Base-by-base conservation (phyloP, 2,797 vertebrate genomes). In the Pogonophryne albipinna region DNA sequence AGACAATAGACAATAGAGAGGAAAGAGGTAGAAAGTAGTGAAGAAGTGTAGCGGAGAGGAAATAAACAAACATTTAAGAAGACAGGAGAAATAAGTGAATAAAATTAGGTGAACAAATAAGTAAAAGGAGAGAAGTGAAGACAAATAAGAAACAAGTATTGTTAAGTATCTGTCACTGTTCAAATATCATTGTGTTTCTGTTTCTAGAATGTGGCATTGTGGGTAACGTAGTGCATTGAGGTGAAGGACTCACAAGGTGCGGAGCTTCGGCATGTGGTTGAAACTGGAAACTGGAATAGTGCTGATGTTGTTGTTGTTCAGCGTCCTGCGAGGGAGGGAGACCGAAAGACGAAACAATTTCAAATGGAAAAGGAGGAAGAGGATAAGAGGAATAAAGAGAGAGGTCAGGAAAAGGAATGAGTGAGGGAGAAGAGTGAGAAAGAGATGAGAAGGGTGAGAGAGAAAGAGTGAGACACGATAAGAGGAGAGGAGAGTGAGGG, bases 231-330 rank as follows among this genome's bases (percentile, higher is more conserved):
- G 52, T 52, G 12, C 46, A 23, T 4, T 3, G 12, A 34, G 1
- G 4, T 1, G 38, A 27, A 44, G 0, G 17, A 96, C 98, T 98
- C 87, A 99, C 98, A 99, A 99, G 0, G 98, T 99, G 52, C 98
- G 94, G 10, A 99, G 93, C 86, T 98, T 98, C 50, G 98, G 98
- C 98, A 99, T 99, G 93, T 99, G 98, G 93, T 99, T 99, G 94
- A 99, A 99, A 87, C 98, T 99, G 93, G 98, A 99, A 64, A 99
- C 97, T 0, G 98, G 98, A 57, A 99, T 98, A 68, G 93, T 95
- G 80, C 93, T 97, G 94, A 99, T 97, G 83, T 99, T 99, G 95
- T 99, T 99, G 94, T 99, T 99, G 91, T 99, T 99, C 88, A 99
- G 90, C 0, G 98, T 99, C 84, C 98, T 99, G 90, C 38, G 0